Base-by-base conservation (phyloP, 2,888 invertebrate genomes). In the Drosophila nigricruria region DNA sequence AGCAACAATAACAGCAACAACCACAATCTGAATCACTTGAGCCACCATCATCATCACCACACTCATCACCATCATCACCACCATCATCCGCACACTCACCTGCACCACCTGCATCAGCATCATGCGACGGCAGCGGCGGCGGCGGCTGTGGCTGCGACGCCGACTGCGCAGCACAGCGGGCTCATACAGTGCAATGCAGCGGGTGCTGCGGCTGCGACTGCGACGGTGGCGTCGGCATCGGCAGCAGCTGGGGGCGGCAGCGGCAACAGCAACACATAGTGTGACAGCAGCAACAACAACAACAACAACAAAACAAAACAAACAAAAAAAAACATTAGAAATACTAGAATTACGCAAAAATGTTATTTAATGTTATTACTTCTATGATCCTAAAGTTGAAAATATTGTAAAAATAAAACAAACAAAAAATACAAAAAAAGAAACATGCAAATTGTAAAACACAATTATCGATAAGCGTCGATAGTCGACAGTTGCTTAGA, bases 141-240 rank as follows among this genome's bases (percentile, higher is more conserved):
- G n/a, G 75, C 89, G 82, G 91, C 80, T 47, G 77, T 81, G 16
- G 65, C 70, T 30, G 62, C 43, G 38, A 52, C 63, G 64, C 66
- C 72, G 68, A 40, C 77, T 70, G 40, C 73, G 52, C 76, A 80
- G 76, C 91, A 92, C 77, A 92, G 91, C 72, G 91, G 91, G 74
- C 91, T 92, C 83, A 92, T 92, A 79, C 92, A 92, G 88, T 92
- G 92, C 91, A 92, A 92, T 91, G 92, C 87, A 61, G 86, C 77
- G 27, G 75, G 78, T 40, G 73, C 67, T 27, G 70, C 53, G 40
- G 38, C 0, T 54, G 56, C 9, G 62, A 62, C 38, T 18, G 20
- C 12, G 56, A 45, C 25, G 42, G 56, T n/a, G 54, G 43, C 84
- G 47, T 58, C 67, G 40, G 54, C 84, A 61, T 52, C 84, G 47